Evolutionary conservation across 1,140 invertebrate species (phyloP), one percentile per base, ranked within the genome.

Genomic region (Antheraea mylitta): DNA sequence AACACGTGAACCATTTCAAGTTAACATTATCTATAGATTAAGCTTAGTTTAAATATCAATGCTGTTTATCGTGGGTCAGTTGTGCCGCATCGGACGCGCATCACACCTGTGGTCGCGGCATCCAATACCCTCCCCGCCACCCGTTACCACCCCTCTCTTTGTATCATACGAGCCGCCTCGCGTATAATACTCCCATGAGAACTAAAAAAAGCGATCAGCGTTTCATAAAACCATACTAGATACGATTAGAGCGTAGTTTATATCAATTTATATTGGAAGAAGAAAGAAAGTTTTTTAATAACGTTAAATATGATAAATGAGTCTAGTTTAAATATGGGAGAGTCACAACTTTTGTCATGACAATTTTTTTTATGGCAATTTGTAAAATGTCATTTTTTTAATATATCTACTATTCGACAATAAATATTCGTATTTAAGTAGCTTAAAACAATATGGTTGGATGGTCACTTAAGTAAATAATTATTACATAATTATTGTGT

Each of bases 101-200:
- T 83, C 82, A 89, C 87, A 88, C 87, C 86, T 90, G 85, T 86
- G 83, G 75, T 67, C 45, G 45, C 70, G 67, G 80, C 73, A 80
- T 83, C 83, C 82, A 82, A 85, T 78, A 76, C 69, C 69, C 79
- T 83, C 80, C 68, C 73, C 69, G n/a, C 67, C 76, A 64, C 74
- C 64, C 64, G n/a, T 36, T 37, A 18, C 63, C 36, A 4, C 36
- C 67, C 64, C 65, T 13, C 45, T 53, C 16, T 53, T 7, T 7
- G 78, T 75, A 83, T 81, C 85, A 89, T 79, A 84, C 81, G 76
- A 82, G 80, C 82, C 85, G 83, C 77, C 79, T 80, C 75, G 74
- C 73, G 68, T 76, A 70, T 82, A 70, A 83, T 83, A 85, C 74
- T 82, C 80, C 79, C 85, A 87, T 87, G 88, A 87, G 88, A 89